Evolutionary conservation across 2,113 vertebrate species (phyloP).

Genomic region (rabbit (Oryctolagus cuniculus)): DNA sequence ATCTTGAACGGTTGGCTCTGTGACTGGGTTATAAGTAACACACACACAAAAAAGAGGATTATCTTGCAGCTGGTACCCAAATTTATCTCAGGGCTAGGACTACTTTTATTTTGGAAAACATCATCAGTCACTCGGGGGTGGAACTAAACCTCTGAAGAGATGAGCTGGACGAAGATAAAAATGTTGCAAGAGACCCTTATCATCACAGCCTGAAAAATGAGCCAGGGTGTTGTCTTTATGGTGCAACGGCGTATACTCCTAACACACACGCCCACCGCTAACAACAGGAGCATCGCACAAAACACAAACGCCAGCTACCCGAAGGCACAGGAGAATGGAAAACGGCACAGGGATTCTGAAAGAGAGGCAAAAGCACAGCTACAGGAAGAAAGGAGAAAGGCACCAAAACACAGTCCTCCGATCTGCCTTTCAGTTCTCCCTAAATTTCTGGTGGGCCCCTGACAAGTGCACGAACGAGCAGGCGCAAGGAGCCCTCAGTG

Average conservation of each 20-base stretch:
- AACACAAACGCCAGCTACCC: no score
- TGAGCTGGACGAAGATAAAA: background rate
- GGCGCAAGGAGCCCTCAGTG: background rate
- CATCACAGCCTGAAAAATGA: background rate
- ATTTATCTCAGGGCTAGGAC: background rate
- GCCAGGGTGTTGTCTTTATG: background rate
- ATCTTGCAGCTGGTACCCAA: background rate
- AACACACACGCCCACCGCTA: background rate
- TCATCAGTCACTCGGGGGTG: background rate
- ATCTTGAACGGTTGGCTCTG: background rate
- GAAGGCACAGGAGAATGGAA: background rate
- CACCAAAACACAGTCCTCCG: no score
- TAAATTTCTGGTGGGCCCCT: background rate
- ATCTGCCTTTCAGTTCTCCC: no score
- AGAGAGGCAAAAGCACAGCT: background rate
- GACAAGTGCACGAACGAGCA: background rate
- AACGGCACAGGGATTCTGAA: background rate
- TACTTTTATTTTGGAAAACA: conserved; percentile 51
- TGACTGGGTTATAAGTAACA: background rate
- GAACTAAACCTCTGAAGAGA: conserved; percentile 13
- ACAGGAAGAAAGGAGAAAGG: background rate
- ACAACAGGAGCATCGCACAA: background rate
- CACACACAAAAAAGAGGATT: background rate
- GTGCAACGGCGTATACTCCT: background rate
- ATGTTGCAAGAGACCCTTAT: background rate